Conservation (phyloP, 53 echinoderm and acorn worm genomes). For the Crossaster papposus region DNA sequence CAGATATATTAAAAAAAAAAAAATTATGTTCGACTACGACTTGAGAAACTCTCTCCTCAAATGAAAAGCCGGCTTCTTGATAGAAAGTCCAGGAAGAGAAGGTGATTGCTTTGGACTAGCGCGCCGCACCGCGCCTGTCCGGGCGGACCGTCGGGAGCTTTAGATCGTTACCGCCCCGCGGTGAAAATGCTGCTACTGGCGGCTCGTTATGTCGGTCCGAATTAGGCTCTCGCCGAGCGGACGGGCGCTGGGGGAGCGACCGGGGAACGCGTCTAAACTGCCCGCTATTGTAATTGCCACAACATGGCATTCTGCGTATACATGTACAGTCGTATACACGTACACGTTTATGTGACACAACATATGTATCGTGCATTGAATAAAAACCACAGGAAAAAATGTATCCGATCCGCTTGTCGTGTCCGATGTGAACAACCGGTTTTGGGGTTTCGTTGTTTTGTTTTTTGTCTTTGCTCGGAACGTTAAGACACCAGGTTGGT, state of each 20-base stretch:
- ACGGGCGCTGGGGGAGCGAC: neutral
- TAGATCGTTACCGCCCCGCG: constrained; percentile 40
- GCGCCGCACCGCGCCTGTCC: constrained; percentile 48
- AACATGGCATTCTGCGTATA: neutral
- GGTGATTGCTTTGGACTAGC: constrained; percentile 50
- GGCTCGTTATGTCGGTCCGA: constrained; percentile 58
- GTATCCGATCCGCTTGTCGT: no score
- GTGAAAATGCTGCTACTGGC: constrained; percentile 62
- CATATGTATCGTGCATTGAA: no score
- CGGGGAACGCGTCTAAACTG: neutral
- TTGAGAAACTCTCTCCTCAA: no score
- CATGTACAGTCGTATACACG: no score
- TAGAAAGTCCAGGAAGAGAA: neutral
- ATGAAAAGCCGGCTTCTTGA: no score
- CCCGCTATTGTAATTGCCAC: constrained; percentile 5
- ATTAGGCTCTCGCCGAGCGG: constrained; percentile 45
- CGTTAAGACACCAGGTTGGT: no score
- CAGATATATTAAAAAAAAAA: no score
- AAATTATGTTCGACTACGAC: neutral
- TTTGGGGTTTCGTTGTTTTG: no score
- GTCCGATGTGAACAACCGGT: no score
- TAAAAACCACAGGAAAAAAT: no score
- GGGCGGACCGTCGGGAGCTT: constrained; percentile 51
- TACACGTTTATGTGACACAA: no score
- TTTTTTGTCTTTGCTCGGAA: no score